phyloP scores from a whole-genome alignment of 2,113 vertebrate genomes.

The Eubucco bourcierii region DNA sequence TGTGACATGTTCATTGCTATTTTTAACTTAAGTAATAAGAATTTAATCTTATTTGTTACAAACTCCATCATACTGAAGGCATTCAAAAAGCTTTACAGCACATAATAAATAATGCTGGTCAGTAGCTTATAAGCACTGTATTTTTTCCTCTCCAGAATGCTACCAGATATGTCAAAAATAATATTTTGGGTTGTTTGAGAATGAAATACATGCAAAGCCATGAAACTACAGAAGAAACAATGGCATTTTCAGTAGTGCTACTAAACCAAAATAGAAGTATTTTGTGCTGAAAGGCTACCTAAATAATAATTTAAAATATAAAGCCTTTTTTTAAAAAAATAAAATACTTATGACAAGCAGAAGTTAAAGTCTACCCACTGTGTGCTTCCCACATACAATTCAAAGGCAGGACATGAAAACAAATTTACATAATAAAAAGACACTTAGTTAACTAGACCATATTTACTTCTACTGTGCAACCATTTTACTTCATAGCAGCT shows the following conservation, averaged over 20 bases:
- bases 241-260: neutral
- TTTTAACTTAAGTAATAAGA: constrained; percentile 41
- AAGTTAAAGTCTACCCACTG: neutral
- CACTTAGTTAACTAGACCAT: neutral
- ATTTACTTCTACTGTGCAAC: neutral
- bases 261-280: neutral
- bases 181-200: neutral
- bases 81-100: constrained; percentile 14
- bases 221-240: neutral
- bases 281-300: neutral
- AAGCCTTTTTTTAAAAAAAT: neutral
- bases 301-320: neutral
- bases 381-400: neutral
- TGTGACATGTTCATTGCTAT: neutral
- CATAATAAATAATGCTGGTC: neutral
- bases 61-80: constrained; percentile 17
- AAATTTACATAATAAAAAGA: neutral
- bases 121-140: neutral
- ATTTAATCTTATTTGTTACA: constrained; percentile 43
- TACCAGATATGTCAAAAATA: neutral
- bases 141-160: neutral
- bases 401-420: neutral
- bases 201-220: neutral
- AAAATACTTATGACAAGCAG: neutral
- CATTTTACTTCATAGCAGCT: neutral